Percentiles rank a stretch among this genome's conserved stretches.
phyloP scores from a whole-genome alignment of 2,888 invertebrate species.

The Lamellibrachia columna region DNA sequence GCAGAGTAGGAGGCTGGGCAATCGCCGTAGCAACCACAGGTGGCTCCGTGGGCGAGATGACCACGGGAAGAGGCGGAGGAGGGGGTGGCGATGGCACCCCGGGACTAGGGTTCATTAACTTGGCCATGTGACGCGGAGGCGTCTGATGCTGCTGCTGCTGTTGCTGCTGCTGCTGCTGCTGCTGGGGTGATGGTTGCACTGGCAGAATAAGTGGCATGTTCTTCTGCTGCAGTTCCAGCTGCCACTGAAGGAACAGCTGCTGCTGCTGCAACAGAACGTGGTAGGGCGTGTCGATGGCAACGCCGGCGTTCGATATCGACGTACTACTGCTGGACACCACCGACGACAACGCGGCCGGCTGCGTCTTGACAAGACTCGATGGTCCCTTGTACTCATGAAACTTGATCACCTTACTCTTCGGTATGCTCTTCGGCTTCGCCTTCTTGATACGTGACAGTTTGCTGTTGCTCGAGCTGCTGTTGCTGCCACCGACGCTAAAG shows the following conservation, averaged over 20 bases:
- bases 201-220: slow-evolving; percentile 46
- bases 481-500: slow-evolving; percentile 32
- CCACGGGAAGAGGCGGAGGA: slow-evolving; percentile 8
- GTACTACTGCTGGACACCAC: background rate
- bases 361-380: slow-evolving; percentile 82
- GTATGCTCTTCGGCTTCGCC: slow-evolving; percentile 78
- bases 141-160: background rate
- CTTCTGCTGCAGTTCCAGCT: slow-evolving; percentile 84
- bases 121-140: background rate
- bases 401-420: slow-evolving; percentile 89
- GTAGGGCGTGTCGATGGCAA: slow-evolving; percentile 34
- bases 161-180: background rate
- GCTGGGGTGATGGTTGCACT: slow-evolving; percentile 20
- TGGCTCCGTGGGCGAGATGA: slow-evolving; percentile 17
- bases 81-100: slow-evolving; percentile 26
- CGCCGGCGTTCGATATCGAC: background rate
- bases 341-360: background rate
- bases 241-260: slow-evolving; percentile 88
- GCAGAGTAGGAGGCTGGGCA: background rate
- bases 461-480: slow-evolving; percentile 41
- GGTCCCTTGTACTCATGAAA: slow-evolving; percentile 90
- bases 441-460: slow-evolving; percentile 71
- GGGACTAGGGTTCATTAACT: slow-evolving; percentile 55
- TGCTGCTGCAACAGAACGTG: slow-evolving; percentile 81
- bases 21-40: slow-evolving; percentile 8